Evolutionary conservation across 2,113 vertebrate species (phyloP), one percentile per base, ranked within the genome.

Genomic region (Campylorhamphus procurvoides): DNA sequence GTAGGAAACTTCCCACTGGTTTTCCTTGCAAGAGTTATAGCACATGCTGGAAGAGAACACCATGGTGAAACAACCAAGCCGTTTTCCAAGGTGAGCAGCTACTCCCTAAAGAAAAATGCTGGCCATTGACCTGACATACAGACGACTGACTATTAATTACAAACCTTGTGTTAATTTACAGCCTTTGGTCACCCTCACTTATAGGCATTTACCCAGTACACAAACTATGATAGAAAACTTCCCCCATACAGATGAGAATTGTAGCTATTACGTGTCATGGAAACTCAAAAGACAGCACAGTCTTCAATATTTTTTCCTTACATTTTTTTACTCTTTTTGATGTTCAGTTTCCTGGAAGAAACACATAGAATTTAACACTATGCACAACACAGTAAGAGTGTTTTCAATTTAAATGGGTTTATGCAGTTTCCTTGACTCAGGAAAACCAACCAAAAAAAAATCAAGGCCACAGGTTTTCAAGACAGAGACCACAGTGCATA

Each of bases 41-140:
- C 29, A 72, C 28, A 2, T 4, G 5, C 42, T 84, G 37, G n/a
- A 73, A 44, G 16, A 64, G 35, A 59, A 33, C 35, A 63, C 14
- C 7, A 10, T 18, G 19, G 39, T 60, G 39, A 73, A 86, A 39
- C 8, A 74, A 52, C n/a, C 18, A 64, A 75, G 35, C 17, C 11
- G 35, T 66, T 62, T 77, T 46, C 53, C 55, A 63, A 50, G 37
- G 39, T 69, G 53, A 86, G 23, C 18, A 89, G 20, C n/a, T 77
- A 20, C 18, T 64, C 18, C 49, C 33, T 68, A 31, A 67, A 79
- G 55, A 71, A 63, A 84, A 90, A 82, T 50, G 15, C 12, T 88
- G 17, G 10, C 33, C 1, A 0, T 49, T 82, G 66, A 53, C n/a
- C 37, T 3, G 1, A 19, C 0, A 5, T 18, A 53, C 28, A 52